Conservation (phyloP, 2,888 invertebrate species). For the Acronicta alni region DNA sequence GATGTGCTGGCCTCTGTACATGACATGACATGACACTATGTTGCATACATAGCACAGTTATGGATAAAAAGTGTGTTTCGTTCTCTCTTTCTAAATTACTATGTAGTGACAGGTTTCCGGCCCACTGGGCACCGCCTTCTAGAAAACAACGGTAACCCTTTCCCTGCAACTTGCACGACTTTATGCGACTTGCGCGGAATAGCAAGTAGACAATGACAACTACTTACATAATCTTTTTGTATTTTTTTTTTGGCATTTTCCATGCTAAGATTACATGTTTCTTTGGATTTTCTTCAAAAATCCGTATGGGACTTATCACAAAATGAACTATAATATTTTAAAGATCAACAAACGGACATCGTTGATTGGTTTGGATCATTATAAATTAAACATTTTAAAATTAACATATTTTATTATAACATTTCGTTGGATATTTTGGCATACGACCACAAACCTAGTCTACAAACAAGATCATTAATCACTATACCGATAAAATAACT, state of each 20-base stretch:
- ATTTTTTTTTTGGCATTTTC: too few relatives aligned
- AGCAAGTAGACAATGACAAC: too few relatives aligned
- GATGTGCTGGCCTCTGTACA: too few relatives aligned
- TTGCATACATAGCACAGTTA: neutral
- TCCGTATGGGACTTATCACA: constrained; percentile 4
- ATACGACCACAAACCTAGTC: constrained; percentile 4
- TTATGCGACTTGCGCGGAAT: constrained; percentile 34
- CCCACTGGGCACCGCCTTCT: constrained; percentile 36
- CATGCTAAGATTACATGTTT: too few relatives aligned
- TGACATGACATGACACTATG: too few relatives aligned
- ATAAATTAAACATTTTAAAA: neutral
- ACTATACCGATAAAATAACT: constrained; percentile 4
- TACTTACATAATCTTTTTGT: too few relatives aligned
- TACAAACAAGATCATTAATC: constrained; percentile 10
- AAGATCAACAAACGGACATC: constrained; percentile 1
- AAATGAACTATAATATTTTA: constrained; percentile 8
- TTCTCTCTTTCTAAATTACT: constrained; percentile 26
- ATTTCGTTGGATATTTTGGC: constrained; percentile 3
- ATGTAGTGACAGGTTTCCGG: constrained; percentile 9
- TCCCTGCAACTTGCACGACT: constrained; percentile 35
- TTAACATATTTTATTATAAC: constrained; percentile 18
- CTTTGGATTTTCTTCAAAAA: constrained; percentile 8
- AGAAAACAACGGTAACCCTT: constrained; percentile 45
- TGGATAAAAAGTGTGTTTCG: neutral
- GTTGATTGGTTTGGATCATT: constrained; percentile 8